A percentile compares a stretch with the other conserved stretches of the same genome.
phyloP scores from a whole-genome alignment of 2,888 invertebrate genomes.

The Alloplasta piceator region DNA sequence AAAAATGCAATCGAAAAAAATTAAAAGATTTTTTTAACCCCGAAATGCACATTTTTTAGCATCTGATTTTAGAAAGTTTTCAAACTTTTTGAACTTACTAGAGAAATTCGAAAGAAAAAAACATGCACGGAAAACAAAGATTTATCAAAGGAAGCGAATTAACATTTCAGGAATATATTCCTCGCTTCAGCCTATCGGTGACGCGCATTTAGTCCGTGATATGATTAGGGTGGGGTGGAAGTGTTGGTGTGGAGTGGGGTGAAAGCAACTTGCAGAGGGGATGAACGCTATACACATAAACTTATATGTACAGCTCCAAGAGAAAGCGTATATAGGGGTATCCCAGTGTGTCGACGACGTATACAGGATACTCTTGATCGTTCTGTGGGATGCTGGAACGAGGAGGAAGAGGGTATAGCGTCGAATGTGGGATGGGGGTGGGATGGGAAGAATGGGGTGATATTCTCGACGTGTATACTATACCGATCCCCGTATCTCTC shows the following conservation, averaged over 20 bases:
- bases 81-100: no score
- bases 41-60: no score
- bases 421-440: neutral
- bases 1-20: no score
- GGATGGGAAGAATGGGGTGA: slow-evolving; percentile 32
- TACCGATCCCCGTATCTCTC: slow-evolving; percentile 77
- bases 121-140: no score
- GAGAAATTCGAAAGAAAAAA: no score
- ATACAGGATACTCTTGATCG: slow-evolving; percentile 41
- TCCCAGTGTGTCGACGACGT: slow-evolving; percentile 49
- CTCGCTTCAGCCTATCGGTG: slow-evolving; percentile 38
- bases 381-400: slow-evolving; percentile 23
- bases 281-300: neutral
- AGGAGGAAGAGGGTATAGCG: neutral
- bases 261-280: slow-evolving; percentile 5
- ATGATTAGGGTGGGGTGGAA: slow-evolving; percentile 45
- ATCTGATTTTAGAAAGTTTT: no score
- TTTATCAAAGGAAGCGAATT: neutral
- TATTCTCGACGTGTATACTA: slow-evolving; percentile 57
- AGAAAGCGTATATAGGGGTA: slow-evolving; percentile 14
- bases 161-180: slow-evolving; percentile 15
- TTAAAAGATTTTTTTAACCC: no score
- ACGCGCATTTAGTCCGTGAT: slow-evolving; percentile 44
- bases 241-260: slow-evolving; percentile 33
- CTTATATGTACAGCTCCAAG: slow-evolving; percentile 34